Conservation (phyloP, 2,888 invertebrate species). For the Nymphalis polychloros region DNA sequence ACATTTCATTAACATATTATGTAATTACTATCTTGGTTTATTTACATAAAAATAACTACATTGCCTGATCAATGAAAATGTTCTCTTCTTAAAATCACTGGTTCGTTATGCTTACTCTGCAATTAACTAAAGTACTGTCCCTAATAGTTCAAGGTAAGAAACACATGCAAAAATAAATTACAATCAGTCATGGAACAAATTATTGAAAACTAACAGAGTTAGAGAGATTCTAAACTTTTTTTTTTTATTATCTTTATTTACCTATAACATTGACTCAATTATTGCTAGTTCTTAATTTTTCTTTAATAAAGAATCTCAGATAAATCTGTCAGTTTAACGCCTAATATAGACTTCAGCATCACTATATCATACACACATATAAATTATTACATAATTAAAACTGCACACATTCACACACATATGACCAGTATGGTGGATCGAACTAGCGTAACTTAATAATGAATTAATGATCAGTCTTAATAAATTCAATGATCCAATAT, state of each 20-base stretch:
- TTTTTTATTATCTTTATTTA: conserved; percentile 36
- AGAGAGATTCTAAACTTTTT: conserved; percentile 43
- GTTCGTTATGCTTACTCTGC: conserved; percentile 24
- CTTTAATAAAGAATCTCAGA: conserved; percentile 55
- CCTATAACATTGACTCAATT: conserved; percentile 46
- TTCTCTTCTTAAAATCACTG: background rate
- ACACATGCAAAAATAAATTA: conserved; percentile 47
- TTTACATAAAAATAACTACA: conserved; percentile 8
- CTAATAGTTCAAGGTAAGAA: conserved; percentile 20
- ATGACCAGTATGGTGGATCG: conserved; percentile 69
- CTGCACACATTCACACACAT: conserved; percentile 57
- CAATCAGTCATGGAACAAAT: conserved; percentile 37
- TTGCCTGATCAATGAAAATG: background rate
- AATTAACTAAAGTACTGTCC: conserved; percentile 20
- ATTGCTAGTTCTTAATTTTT: conserved; percentile 46
- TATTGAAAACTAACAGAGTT: conserved; percentile 42
- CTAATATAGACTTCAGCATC: conserved; percentile 46
- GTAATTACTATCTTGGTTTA: background rate
- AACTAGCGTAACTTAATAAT: conserved; percentile 78
- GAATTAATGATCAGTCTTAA: conserved; percentile 81
- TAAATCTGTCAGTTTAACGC: conserved; percentile 49
- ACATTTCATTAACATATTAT: conserved; percentile 2
- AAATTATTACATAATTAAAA: conserved; percentile 66
- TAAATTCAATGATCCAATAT: conserved; percentile 60
- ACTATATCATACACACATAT: conserved; percentile 57